phyloP scores from a whole-genome alignment of 2,113 vertebrate species.

The Grammomys surdaster region DNA sequence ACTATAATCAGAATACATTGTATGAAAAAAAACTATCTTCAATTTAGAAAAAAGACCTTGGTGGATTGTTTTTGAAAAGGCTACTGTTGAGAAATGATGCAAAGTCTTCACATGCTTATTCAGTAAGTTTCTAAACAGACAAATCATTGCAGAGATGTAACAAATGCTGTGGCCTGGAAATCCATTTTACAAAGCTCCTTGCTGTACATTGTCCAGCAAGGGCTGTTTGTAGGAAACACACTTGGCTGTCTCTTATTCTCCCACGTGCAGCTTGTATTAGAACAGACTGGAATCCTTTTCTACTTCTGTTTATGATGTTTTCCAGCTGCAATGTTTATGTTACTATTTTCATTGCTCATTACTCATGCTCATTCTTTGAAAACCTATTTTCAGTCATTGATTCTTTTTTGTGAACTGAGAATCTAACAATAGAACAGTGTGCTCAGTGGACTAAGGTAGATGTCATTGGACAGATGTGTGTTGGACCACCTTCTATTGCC shows the following conservation, averaged over 20 bases:
- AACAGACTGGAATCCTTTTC: not conserved
- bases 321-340: conserved; percentile 51
- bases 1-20: not conserved
- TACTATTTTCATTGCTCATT: not conserved
- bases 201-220: not conserved
- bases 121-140: conserved; percentile 27
- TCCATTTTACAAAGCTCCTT: not conserved
- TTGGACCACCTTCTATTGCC: not conserved
- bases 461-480: not conserved
- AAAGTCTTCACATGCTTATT: not conserved
- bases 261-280: conserved; percentile 24
- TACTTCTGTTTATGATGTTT: conserved; percentile 64
- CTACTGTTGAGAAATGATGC: conserved; percentile 4
- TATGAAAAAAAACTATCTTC: not conserved
- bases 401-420: conserved; percentile 2
- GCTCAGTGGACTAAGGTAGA: not conserved
- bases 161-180: conserved; percentile 5
- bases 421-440: not conserved
- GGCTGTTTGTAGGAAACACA: not conserved
- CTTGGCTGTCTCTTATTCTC: not conserved
- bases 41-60: not conserved
- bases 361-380: conserved; percentile 6
- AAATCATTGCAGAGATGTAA: not conserved
- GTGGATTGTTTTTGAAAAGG: conserved; percentile 19
- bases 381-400: conserved; percentile 5